Evolutionary conservation across 2,797 vertebrate species (phyloP).

Genomic region (Emydoidea blandingii): DNA sequence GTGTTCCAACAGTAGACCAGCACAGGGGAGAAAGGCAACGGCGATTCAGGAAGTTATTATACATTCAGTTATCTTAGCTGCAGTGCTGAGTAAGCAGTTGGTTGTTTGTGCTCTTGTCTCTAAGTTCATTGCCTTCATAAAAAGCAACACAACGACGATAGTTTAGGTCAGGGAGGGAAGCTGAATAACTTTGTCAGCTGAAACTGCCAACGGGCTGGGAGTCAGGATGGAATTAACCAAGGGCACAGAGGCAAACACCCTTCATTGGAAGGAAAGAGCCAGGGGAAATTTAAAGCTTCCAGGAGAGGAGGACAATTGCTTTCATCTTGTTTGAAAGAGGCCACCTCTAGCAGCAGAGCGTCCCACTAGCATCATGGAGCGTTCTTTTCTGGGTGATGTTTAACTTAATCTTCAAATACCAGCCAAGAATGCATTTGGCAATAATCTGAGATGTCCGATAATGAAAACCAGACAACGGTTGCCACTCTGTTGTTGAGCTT

Average conservation of each 20-base stretch:
- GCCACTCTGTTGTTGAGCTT: constrained; percentile 22
- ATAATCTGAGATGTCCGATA: not conserved
- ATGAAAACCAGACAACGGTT: constrained; percentile 56
- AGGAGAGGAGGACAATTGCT: not conserved
- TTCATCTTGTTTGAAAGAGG: not conserved
- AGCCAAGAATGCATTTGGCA: not conserved
- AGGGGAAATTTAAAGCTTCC: not conserved
- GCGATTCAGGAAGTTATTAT: constrained; percentile 53
- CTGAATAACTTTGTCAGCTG: constrained; percentile 4
- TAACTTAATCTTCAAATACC: constrained; percentile 1
- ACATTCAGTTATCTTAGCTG: constrained; percentile 26
- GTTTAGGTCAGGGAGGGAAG: not conserved
- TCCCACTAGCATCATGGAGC: constrained; percentile 7
- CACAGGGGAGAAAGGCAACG: not conserved
- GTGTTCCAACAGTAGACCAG: not conserved
- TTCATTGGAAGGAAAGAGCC: not conserved
- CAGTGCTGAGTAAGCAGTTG: constrained; percentile 45
- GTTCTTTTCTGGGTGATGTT: not conserved
- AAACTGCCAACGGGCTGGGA: constrained; percentile 1
- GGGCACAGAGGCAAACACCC: not conserved
- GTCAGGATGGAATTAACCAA: not conserved
- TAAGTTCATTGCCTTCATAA: not conserved
- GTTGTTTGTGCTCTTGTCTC: not conserved
- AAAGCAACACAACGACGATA: not conserved
- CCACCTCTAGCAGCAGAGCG: not conserved